Percentiles rank a stretch among this genome's conserved stretches.
Conservation (phyloP, 2,113 vertebrate genomes). For the Tupaia chinensis region DNA sequence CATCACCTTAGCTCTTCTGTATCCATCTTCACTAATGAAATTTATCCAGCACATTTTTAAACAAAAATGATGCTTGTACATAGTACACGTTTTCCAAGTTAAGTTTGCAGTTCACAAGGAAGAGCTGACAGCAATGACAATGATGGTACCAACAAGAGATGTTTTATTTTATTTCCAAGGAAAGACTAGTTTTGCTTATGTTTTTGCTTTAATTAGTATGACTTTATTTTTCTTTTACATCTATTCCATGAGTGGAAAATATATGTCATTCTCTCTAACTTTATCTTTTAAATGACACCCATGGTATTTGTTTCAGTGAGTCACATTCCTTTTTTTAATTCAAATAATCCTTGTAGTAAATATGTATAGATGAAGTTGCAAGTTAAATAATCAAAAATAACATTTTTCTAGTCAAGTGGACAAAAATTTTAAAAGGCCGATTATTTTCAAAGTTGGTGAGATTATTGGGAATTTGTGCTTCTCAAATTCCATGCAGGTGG, state of each 20-base stretch:
- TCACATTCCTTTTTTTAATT: background rate
- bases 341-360: background rate
- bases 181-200: background rate
- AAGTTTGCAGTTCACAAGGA: background rate
- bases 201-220: background rate
- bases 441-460: background rate
- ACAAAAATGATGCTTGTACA: background rate
- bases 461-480: background rate
- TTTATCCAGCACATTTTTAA: background rate
- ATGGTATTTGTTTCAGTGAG: background rate
- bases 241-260: background rate
- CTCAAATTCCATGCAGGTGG: background rate
- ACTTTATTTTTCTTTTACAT: background rate
- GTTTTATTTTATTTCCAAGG: background rate
- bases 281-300: background rate
- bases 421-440: background rate
- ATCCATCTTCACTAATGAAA: background rate
- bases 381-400: background rate
- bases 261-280: background rate
- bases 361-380: background rate
- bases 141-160: background rate
- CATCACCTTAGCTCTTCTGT: background rate
- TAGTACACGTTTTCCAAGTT: background rate
- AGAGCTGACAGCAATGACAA: background rate
- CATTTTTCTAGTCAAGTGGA: background rate